Evolutionary conservation across 2,888 invertebrate species (phyloP), one percentile per base, ranked within the genome.

Genomic region (Cryptophagus acutangulus): DNA sequence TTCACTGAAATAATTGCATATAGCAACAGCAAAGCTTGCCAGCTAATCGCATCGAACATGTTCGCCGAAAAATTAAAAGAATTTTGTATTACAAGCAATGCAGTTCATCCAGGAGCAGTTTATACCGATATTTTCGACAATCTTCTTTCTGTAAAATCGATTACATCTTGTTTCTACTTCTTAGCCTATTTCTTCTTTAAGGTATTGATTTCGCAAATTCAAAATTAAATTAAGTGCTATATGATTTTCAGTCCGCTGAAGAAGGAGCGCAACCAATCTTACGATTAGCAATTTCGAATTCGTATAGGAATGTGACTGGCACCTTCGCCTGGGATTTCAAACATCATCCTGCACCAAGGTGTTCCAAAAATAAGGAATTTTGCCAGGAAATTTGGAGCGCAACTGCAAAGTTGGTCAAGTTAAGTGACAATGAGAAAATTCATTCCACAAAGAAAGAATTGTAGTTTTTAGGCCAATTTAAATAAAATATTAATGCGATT

Each of bases 221-320:
- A n/a, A n/a, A n/a, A n/a, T n/a, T n/a, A n/a, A n/a, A n/a, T n/a
- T n/a, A n/a, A n/a, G n/a, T n/a, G n/a, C 38, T 39, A 40, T 20
- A 43, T 52, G 25, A n/a, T n/a, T n/a, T n/a, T n/a, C 47, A 63
- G 52, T 55, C 45, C n/a, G 34, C 53, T 1, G 37, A 51, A 33
- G 60, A 60, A 38, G 66, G 65, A 3, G 62, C 62, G 1, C 66
- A 66, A 45, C 63, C 64, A 2, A 47, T 51, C 2, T 54, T 65
- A 24, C 45, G 57, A 40, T 35, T 55, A 26, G 51, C 59, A 2
- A 55, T 62, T 9, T 34, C 54, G 1, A 54, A 57, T 20, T 57
- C 60, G 30, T 51, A 59, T 3, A 51, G 55, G 12, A 40, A 47
- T 9, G 40, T 54, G 2, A 54, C 46, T 10, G 63, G 63, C 8